A percentile compares a stretch with the other conserved stretches of the same genome.
phyloP scores from a whole-genome alignment of 2,888 invertebrate species.

The Fragum whitleyi region DNA sequence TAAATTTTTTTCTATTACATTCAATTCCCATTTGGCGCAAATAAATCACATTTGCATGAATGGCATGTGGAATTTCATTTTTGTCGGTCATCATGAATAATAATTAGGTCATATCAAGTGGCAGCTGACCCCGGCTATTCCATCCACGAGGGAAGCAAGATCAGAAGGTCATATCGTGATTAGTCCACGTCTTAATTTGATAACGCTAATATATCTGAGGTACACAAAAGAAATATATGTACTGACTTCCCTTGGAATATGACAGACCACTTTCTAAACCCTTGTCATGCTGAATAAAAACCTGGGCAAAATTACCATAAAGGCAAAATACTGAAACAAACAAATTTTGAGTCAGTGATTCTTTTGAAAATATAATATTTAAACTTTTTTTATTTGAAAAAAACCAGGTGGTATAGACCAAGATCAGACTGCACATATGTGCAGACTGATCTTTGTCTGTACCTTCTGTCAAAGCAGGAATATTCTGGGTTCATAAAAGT shows the following conservation, averaged over 20 bases:
- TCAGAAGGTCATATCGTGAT: conserved; percentile 6
- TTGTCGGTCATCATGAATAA: conserved; percentile 5
- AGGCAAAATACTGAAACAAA: too few species aligned
- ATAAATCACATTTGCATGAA: conserved; percentile 19
- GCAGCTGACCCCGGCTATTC: not conserved
- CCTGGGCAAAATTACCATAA: too few species aligned
- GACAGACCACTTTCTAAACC: too few species aligned
- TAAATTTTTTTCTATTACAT: conserved; percentile 6
- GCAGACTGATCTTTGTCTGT: too few species aligned
- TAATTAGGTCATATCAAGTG: not conserved
- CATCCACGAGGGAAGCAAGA: not conserved
- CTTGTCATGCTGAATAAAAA: too few species aligned
- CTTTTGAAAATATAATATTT: too few species aligned
- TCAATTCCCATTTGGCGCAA: not conserved
- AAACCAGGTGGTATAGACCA: too few species aligned
- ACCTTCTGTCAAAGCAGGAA: too few species aligned
- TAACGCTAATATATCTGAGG: not conserved
- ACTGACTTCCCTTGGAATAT: conserved; percentile 8
- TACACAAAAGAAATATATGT: conserved; percentile 9
- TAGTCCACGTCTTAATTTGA: conserved; percentile 11
- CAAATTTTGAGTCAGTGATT: too few species aligned
- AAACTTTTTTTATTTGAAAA: too few species aligned
- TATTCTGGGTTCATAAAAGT: too few species aligned
- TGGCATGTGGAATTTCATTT: conserved; percentile 2
- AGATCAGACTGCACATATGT: too few species aligned